Base-by-base conservation (phyloP, 2,888 invertebrate genomes). In the Exephanes ischioxanthus region DNA sequence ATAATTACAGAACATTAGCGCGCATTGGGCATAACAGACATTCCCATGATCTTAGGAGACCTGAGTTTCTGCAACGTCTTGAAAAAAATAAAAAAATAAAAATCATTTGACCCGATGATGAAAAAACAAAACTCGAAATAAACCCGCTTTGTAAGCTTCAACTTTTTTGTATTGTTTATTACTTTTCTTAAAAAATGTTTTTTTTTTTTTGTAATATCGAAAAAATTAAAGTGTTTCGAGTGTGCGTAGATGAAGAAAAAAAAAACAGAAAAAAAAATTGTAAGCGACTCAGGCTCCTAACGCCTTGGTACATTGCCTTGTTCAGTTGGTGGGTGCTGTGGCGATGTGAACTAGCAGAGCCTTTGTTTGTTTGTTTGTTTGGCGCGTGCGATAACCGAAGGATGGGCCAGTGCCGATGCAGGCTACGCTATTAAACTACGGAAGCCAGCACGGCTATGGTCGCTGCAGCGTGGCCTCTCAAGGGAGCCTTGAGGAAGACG, bases 401-500 rank as follows among this genome's bases (percentile, higher is more conserved):
- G 93, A 93, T 89, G 88, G 81, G 88, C 91, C 93, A 89, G 90
- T 92, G 90, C 89, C 91, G 89, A 91, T 91, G 92, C 93, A 93
- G 90, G 92, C 92, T 89, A 92, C 93, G 86, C 93, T 92, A 87
- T 92, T 93, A 92, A 93, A 92, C 93, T 93, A 92, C 92, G 93
- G 93, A 89, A 93, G 92, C 88, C 92, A 92, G 89, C 91, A 92
- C 86, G 92, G 90, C 87, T 93, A 93, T 91, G 92, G 92, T 89
- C 93, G 91, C 80, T 92, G 92, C 93, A 93, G 93, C 92, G 90
- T 93, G 86, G 92, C 92, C 81, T 93, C 93, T 86, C 93, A 93
- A 89, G 93, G 94, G 87, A 94, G 93, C 90, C 92, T 93, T 87
- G 94, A 94, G 85, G 93, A 93, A 83, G 94, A 94, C 85, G 94